A percentile compares a stretch with the other conserved stretches of the same genome.
Conservation (phyloP, 2,888 invertebrate species). For the Operophtera brumata region DNA sequence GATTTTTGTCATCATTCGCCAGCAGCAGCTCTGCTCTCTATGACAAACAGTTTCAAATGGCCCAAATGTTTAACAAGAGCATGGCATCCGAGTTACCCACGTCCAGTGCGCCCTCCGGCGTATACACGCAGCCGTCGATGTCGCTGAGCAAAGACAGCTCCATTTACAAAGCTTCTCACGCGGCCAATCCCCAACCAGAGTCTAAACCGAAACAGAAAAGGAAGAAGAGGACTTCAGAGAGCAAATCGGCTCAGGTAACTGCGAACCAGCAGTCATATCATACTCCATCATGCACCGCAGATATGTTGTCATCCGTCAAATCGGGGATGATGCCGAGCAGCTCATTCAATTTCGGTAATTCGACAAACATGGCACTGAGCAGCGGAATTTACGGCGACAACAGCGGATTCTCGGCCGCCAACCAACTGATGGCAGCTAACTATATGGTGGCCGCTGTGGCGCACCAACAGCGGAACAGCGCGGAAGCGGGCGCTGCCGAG, state of each 20-base stretch:
- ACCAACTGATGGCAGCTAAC: constrained; percentile 81
- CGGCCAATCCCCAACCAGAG: constrained; percentile 49
- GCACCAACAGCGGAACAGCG: constrained; percentile 64
- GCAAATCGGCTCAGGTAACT: constrained; percentile 52
- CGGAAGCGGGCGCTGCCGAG: constrained; percentile 53
- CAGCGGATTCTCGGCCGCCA: constrained; percentile 82
- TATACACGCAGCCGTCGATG: constrained; percentile 63
- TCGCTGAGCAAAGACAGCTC: constrained; percentile 61
- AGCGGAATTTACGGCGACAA: constrained; percentile 83
- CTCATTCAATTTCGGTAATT: constrained; percentile 91
- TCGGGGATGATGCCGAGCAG: constrained; percentile 87
- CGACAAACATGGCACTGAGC: constrained; percentile 80
- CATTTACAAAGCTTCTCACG: constrained; percentile 56
- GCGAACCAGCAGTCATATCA: constrained; percentile 72
- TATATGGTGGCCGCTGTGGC: constrained; percentile 76
- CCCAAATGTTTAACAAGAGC: constrained; percentile 81
- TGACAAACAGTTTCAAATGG: constrained; percentile 81
- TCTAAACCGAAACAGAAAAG: constrained; percentile 60
- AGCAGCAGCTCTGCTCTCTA: constrained; percentile 69
- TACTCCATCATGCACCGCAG: constrained; percentile 82
- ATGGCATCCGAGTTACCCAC: constrained; percentile 63
- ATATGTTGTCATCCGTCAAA: constrained; percentile 66
- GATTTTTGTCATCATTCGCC: constrained; percentile 76
- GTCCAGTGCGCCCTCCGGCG: constrained; percentile 53
- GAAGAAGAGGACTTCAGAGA: constrained; percentile 64